A percentile compares a stretch with the other conserved stretches of the same genome.
These are phyloP conservation scores for Parotia lawesii DNA, from an alignment of 2,113 vertebrate genomes.

Conservation along the genomic window DNA sequence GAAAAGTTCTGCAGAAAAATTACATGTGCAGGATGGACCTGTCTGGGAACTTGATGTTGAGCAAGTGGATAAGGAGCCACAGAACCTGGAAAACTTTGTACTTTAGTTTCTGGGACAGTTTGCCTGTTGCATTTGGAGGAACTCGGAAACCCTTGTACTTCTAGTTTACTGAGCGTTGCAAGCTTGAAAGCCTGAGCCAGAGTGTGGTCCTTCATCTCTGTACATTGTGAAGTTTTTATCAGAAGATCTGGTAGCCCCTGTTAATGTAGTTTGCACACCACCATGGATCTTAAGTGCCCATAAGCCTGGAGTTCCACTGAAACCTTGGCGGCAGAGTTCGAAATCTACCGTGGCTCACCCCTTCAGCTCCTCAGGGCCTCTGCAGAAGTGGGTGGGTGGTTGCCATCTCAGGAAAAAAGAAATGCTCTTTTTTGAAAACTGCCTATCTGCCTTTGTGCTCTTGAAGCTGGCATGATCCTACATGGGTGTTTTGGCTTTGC, in stretches of 20 bases:
- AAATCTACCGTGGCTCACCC: not conserved
- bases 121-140: not conserved
- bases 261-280: not conserved
- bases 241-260: not conserved
- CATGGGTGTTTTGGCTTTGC: rapidly evolving
- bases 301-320: not conserved
- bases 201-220: not conserved
- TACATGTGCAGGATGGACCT: not conserved
- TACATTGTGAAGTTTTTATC: not conserved
- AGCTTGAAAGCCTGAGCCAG: not conserved
- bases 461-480: not conserved
- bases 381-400: not conserved
- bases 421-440: not conserved
- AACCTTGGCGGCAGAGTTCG: not conserved
- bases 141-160: not conserved
- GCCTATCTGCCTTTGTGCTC: not conserved
- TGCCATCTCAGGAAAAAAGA: not conserved
- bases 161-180: not conserved
- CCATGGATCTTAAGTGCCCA: not conserved
- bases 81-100: not conserved
- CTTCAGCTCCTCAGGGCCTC: not conserved
- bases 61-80: not conserved
- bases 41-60: not conserved
- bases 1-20: slow-evolving; percentile 5
- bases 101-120: not conserved